phyloP scores from a whole-genome alignment of 2,113 vertebrate species.

The Strigops habroptila region DNA sequence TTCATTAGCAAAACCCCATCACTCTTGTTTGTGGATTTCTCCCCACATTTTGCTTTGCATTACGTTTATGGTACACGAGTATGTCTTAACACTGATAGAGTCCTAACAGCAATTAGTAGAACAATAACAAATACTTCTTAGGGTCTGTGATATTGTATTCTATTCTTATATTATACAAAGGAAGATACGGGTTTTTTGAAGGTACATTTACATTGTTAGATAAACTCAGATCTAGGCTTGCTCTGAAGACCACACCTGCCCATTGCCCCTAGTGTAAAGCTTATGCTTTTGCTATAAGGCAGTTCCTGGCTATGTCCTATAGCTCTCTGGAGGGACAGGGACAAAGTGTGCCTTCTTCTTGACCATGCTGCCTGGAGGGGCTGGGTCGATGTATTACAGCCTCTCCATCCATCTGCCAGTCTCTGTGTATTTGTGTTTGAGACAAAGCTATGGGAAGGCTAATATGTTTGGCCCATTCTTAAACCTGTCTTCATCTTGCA shows the following conservation, averaged over 20 bases:
- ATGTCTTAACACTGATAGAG: neutral
- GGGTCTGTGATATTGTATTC: neutral
- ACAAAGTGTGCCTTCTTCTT: neutral
- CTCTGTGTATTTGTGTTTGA: too few relatives aligned
- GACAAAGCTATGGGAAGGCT: neutral
- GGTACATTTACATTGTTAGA: neutral
- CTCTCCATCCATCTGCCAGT: neutral
- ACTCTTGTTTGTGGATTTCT: neutral
- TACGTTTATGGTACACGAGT: neutral
- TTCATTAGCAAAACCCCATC: neutral
- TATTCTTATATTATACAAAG: neutral
- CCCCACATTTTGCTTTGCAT: neutral
- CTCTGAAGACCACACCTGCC: neutral
- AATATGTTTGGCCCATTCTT: neutral
- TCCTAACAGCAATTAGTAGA: neutral
- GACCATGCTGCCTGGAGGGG: neutral
- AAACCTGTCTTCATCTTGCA: neutral
- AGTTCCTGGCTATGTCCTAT: neutral
- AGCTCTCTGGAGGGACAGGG: neutral
- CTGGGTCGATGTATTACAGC: neutral
- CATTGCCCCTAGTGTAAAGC: neutral
- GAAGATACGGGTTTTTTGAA: neutral
- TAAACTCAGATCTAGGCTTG: neutral
- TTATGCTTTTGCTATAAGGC: neutral
- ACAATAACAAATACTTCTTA: neutral